Conservation (phyloP, 2,888 invertebrate species). For the Drosophila mimica region DNA sequence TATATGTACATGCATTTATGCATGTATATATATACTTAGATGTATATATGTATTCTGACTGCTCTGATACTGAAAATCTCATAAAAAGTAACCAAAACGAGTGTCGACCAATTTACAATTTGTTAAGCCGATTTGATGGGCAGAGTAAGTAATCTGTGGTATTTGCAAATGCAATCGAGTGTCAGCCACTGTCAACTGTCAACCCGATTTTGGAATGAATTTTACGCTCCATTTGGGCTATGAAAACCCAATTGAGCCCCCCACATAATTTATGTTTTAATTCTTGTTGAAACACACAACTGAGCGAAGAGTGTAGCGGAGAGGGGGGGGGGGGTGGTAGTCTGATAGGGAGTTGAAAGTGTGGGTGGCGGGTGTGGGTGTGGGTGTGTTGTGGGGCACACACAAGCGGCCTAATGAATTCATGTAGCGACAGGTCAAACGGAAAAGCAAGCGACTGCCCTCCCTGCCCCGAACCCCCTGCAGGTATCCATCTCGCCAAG, state of each 20-base stretch:
- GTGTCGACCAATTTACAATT: constrained; percentile 18
- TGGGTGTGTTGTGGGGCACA: neutral
- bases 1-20: neutral
- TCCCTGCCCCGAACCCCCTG: neutral
- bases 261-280: constrained; percentile 71
- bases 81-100: constrained; percentile 24
- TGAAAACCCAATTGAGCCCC: neutral
- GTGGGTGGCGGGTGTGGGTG: neutral
- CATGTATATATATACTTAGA: neutral
- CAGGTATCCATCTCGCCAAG: neutral
- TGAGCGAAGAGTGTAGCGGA: neutral
- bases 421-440: constrained; percentile 65
- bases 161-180: constrained; percentile 32
- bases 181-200: constrained; percentile 48
- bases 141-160: constrained; percentile 23
- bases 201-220: constrained; percentile 57
- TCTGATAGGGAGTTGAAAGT: constrained; percentile 7
- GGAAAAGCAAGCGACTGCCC: constrained; percentile 31
- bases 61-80: neutral
- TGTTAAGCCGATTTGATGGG: constrained; percentile 28
- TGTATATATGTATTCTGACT: neutral
- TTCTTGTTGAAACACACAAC: constrained; percentile 67
- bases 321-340: neutral
- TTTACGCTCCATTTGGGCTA: constrained; percentile 61
- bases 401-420: constrained; percentile 71